Conservation (phyloP, 1,140 invertebrate species). For the Macrosteles quadrilineatus region DNA sequence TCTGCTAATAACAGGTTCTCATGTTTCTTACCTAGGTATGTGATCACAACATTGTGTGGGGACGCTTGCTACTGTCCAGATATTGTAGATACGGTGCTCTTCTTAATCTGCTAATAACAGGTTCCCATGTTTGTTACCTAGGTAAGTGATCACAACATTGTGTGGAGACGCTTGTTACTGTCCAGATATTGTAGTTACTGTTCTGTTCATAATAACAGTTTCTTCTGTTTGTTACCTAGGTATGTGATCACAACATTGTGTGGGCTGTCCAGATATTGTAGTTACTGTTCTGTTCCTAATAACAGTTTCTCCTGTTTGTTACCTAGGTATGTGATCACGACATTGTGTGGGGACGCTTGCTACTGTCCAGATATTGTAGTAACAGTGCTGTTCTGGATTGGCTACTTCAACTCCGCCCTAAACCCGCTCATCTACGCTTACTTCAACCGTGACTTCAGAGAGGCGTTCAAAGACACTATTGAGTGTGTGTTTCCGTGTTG, state of each 20-base stretch:
- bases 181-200: constrained; percentile 77
- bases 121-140: constrained; percentile 46
- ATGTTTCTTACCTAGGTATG: constrained; percentile 64
- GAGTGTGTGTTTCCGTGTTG: constrained; percentile 79
- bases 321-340: constrained; percentile 81
- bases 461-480: constrained; percentile 93
- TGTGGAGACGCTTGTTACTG: constrained; percentile 80
- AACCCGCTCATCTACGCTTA: constrained; percentile 98
- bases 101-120: constrained; percentile 87
- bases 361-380: constrained; percentile 80
- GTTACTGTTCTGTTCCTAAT: constrained; percentile 76
- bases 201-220: too few species aligned
- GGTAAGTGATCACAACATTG: constrained; percentile 85
- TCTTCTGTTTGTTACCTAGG: too few species aligned
- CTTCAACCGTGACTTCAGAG: constrained; percentile 96
- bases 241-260: constrained; percentile 87
- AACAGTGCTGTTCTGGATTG: constrained; percentile 80
- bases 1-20: too few species aligned
- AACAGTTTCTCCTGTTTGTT: too few species aligned
- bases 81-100: constrained; percentile 75
- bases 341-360: constrained; percentile 78
- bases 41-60: constrained; percentile 82
- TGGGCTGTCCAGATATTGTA: constrained; percentile 77
- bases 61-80: constrained; percentile 78
- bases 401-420: constrained; percentile 93